Percentiles rank a stretch among this genome's conserved stretches.
Conservation (phyloP, 2,888 invertebrate genomes). For the Dyspetes luteomarginatus region DNA sequence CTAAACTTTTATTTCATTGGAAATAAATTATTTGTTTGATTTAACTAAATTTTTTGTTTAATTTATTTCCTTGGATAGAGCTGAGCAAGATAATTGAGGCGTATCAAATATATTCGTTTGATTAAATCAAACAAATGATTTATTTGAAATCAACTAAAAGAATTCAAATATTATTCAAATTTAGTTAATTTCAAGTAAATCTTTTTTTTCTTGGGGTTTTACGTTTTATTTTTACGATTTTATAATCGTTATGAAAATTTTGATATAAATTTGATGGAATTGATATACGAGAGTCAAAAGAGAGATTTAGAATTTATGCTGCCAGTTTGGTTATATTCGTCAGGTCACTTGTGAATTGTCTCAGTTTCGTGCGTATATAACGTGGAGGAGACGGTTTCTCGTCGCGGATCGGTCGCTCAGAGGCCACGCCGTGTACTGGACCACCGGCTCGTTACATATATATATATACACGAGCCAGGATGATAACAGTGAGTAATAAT, state of each 20-base stretch:
- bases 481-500: conserved; percentile 80
- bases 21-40: too few species aligned
- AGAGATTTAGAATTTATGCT: neutral
- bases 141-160: too few species aligned
- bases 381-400: conserved; percentile 34
- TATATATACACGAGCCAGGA: conserved; percentile 44
- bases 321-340: neutral
- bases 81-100: too few species aligned
- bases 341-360: conserved; percentile 36
- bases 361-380: conserved; percentile 29
- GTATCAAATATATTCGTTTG: too few species aligned
- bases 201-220: too few species aligned
- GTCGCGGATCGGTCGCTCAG: conserved; percentile 60
- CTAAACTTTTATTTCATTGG: too few species aligned
- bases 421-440: conserved; percentile 48
- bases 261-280: neutral
- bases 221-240: too few species aligned
- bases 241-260: neutral
- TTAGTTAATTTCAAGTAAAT: too few species aligned
- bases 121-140: too few species aligned
- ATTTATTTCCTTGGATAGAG: too few species aligned
- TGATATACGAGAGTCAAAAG: neutral
- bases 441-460: conserved; percentile 36
- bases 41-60: too few species aligned
- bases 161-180: too few species aligned